phyloP scores from a whole-genome alignment of 2,888 invertebrate genomes.

The Clepsis dumicolana region DNA sequence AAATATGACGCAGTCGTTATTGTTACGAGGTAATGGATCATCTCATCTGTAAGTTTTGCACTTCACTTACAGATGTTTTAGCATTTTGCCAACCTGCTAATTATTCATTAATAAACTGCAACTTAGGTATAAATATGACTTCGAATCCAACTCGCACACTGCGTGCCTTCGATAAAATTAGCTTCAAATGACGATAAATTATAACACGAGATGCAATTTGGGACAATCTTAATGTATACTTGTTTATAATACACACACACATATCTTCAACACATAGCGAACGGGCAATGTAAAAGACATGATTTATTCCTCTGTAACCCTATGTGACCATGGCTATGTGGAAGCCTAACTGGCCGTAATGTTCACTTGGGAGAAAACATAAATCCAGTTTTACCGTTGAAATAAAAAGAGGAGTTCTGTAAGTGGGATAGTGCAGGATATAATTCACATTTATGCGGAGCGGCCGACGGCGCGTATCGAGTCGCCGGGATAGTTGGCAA shows the following conservation, averaged over 20 bases:
- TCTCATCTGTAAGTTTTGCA: too few relatives aligned
- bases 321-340: slow-evolving; percentile 54
- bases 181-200: neutral
- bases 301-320: slow-evolving; percentile 41
- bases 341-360: slow-evolving; percentile 66
- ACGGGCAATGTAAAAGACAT: slow-evolving; percentile 37
- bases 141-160: neutral
- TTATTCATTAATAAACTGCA: neutral
- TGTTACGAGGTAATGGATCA: too few relatives aligned
- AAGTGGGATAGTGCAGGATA: slow-evolving; percentile 81
- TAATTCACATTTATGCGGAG: slow-evolving; percentile 84
- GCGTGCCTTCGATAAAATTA: neutral
- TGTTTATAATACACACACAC: neutral
- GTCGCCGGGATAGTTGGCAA: slow-evolving; percentile 81
- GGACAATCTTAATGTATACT: neutral
- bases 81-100: too few relatives aligned
- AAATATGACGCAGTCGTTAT: too few relatives aligned
- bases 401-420: slow-evolving; percentile 80
- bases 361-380: slow-evolving; percentile 71
- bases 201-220: neutral
- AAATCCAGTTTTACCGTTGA: slow-evolving; percentile 77
- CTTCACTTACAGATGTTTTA: too few relatives aligned
- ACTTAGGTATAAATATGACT: neutral
- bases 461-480: slow-evolving; percentile 82
- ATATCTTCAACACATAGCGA: slow-evolving; percentile 16